Conservation (phyloP, 1,140 invertebrate genomes). For the Hermetia illucens region DNA sequence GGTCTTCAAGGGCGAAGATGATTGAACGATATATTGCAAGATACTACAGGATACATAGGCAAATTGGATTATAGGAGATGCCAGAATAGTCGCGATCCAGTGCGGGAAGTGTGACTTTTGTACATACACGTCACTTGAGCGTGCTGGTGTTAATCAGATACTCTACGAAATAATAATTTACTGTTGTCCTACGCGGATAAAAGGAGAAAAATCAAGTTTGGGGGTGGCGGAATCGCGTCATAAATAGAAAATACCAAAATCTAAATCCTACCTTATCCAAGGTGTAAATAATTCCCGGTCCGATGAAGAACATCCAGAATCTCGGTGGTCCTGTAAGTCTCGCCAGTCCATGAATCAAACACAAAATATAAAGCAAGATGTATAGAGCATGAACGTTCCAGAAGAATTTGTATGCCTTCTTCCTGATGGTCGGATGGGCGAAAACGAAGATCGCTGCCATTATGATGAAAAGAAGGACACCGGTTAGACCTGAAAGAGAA, state of each 20-base stretch:
- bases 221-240: too few species aligned
- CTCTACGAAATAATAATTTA: too few species aligned
- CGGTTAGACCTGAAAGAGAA: conserved; percentile 64
- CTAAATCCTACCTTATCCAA: conserved; percentile 76
- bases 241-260: conserved; percentile 10
- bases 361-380: conserved; percentile 77
- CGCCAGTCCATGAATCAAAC: conserved; percentile 87
- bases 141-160: too few species aligned
- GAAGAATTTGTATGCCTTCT: conserved; percentile 92
- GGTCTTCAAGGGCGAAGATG: too few species aligned
- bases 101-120: too few species aligned
- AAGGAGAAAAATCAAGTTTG: too few species aligned
- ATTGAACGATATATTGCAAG: too few species aligned
- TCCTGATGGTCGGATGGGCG: conserved; percentile 85
- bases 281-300: conserved; percentile 78
- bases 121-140: too few species aligned
- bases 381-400: conserved; percentile 95
- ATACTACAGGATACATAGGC: too few species aligned
- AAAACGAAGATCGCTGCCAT: conserved; percentile 97
- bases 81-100: too few species aligned
- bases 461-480: conserved; percentile 83
- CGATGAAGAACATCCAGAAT: conserved; percentile 95
- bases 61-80: too few species aligned
- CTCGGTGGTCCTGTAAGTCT: conserved; percentile 79
- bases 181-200: too few species aligned